These are phyloP conservation scores for Geococcyx californianus DNA, from an alignment of 2,113 vertebrate genomes.

Conservation along the genomic window DNA sequence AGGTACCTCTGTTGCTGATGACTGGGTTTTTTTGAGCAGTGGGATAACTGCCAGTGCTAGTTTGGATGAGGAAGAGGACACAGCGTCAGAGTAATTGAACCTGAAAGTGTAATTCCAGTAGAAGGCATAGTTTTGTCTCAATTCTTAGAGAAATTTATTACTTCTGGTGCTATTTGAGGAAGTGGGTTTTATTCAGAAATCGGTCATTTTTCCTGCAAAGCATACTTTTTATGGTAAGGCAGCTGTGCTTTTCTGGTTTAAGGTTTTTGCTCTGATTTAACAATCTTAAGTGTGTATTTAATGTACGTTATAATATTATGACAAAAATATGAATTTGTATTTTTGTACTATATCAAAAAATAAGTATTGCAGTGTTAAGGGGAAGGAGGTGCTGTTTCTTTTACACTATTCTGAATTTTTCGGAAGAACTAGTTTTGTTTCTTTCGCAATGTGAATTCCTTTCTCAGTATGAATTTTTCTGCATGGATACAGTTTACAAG, in stretches of 20 bases:
- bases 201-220: background rate
- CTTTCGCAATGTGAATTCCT: background rate
- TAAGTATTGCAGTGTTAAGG: background rate
- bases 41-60: background rate
- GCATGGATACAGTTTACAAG: background rate
- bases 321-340: background rate
- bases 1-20: fast-evolving
- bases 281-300: background rate
- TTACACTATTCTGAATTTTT: background rate
- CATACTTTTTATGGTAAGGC: background rate
- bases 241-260: background rate
- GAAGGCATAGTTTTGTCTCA: background rate
- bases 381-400: background rate
- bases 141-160: background rate
- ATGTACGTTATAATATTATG: background rate
- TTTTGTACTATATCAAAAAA: background rate
- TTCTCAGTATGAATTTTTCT: background rate
- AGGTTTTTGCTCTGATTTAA: background rate
- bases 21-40: background rate
- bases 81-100: fast-evolving
- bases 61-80: background rate
- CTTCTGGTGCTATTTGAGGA: background rate
- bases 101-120: background rate
- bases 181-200: background rate
- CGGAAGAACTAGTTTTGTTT: background rate